Evolutionary conservation across 2,888 invertebrate species (phyloP).

Genomic region (Erynnis tages): DNA sequence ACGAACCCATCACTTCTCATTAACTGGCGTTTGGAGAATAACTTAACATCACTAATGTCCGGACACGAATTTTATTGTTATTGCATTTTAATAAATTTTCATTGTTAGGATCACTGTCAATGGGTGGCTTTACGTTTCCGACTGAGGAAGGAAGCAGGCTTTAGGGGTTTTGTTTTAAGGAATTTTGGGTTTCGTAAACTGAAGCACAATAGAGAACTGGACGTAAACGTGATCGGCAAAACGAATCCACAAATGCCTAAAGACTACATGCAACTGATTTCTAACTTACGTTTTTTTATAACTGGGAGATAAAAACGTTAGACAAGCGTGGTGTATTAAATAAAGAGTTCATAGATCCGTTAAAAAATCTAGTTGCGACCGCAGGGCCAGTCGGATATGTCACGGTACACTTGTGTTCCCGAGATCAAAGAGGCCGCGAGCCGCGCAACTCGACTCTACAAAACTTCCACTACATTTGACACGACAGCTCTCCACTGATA

Average conservation of each 20-base stretch:
- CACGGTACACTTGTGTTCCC: conserved; percentile 64
- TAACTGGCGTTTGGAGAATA: conserved; percentile 80
- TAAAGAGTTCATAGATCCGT: conserved; percentile 61
- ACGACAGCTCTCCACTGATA: conserved; percentile 38
- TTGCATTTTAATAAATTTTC: conserved; percentile 79
- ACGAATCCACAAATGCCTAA: too few species aligned
- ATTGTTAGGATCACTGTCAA: conserved; percentile 66
- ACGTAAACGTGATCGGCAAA: not conserved
- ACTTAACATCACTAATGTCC: conserved; percentile 78
- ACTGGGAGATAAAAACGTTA: conserved; percentile 10
- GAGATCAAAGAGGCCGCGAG: conserved; percentile 63
- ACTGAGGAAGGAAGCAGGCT: conserved; percentile 70
- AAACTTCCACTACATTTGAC: conserved; percentile 64
- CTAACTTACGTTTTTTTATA: too few species aligned
- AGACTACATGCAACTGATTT: too few species aligned
- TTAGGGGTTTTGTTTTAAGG: conserved; percentile 50
- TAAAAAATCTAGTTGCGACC: conserved; percentile 53
- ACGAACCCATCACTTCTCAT: conserved; percentile 81
- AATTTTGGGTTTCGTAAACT: conserved; percentile 22
- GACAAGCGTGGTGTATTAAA: conserved; percentile 22
- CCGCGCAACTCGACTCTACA: conserved; percentile 48
- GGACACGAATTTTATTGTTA: conserved; percentile 81
- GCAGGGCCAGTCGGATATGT: conserved; percentile 57
- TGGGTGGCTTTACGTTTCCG: conserved; percentile 58
- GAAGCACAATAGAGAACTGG: conserved; percentile 1